A percentile compares a stretch with the other conserved stretches of the same genome.
phyloP scores from a whole-genome alignment of 1,140 invertebrate species.

The Asobara japonica region DNA sequence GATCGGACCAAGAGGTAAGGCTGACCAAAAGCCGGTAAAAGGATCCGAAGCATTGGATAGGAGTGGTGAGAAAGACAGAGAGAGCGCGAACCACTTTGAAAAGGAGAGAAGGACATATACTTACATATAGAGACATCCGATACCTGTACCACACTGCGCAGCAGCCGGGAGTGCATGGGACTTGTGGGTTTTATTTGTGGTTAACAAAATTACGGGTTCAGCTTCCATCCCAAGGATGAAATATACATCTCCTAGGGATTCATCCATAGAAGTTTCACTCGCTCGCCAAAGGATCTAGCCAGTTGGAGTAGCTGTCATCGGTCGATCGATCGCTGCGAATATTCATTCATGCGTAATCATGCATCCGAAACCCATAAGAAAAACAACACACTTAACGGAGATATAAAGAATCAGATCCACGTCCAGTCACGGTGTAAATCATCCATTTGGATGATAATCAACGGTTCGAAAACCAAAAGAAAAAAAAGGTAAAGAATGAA shows the following conservation, averaged over 20 bases:
- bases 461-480: background rate
- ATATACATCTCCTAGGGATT: slow-evolving; percentile 20
- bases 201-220: slow-evolving; percentile 50
- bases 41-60: background rate
- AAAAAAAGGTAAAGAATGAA: background rate
- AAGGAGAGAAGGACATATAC: slow-evolving; percentile 30
- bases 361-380: background rate
- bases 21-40: background rate
- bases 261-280: background rate
- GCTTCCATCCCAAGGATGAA: slow-evolving; percentile 10
- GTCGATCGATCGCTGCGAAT: slow-evolving; percentile 4
- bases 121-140: slow-evolving; percentile 47
- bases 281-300: background rate
- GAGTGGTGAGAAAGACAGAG: background rate
- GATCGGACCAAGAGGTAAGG: slow-evolving; percentile 27
- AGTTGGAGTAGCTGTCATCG: slow-evolving; percentile 9
- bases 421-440: background rate
- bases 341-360: slow-evolving; percentile 15
- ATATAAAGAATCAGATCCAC: background rate
- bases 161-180: slow-evolving; percentile 17
- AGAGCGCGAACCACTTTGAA: slow-evolving; percentile 12
- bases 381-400: background rate
- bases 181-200: slow-evolving; percentile 51
- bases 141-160: slow-evolving; percentile 32
- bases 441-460: background rate